These are phyloP conservation scores for Pentamera pediparva DNA, from an alignment of 53 echinoderm and acorn worm genomes.

Conservation along the genomic window DNA sequence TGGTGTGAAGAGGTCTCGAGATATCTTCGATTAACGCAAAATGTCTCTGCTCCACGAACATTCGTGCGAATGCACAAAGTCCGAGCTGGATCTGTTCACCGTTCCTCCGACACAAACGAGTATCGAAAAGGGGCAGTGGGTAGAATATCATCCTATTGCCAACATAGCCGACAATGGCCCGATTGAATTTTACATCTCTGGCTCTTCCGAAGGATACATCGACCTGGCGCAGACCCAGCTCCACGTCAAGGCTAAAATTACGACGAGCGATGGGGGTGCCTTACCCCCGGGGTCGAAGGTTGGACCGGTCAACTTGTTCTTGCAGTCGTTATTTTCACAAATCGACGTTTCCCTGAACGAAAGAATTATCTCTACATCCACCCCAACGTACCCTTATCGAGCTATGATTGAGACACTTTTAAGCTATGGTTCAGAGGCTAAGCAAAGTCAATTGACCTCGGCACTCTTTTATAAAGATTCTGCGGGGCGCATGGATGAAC, in stretches of 20 bases:
- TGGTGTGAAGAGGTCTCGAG: slow-evolving; percentile 20
- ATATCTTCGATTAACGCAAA: slow-evolving; percentile 41
- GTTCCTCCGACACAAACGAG: slow-evolving; percentile 65
- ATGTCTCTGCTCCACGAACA: slow-evolving; percentile 70
- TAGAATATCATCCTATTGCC: slow-evolving; percentile 55
- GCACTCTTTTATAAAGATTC: slow-evolving; percentile 57
- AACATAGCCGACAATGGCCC: slow-evolving; percentile 36
- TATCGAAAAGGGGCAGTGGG: slow-evolving; percentile 48
- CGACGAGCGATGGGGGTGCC: slow-evolving; percentile 34
- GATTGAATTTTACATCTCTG: slow-evolving; percentile 41
- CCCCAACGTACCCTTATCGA: slow-evolving; percentile 51
- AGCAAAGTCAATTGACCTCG: slow-evolving; percentile 36
- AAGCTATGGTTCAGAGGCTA: slow-evolving; percentile 46
- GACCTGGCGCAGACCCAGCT: slow-evolving; percentile 47
- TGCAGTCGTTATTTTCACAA: slow-evolving; percentile 56
- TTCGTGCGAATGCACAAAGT: slow-evolving; percentile 67
- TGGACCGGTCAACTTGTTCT: slow-evolving; percentile 51
- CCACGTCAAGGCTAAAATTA: slow-evolving; percentile 44
- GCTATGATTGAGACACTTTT: slow-evolving; percentile 52
- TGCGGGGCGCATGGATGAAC: slow-evolving; percentile 38
- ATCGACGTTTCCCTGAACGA: slow-evolving; percentile 59
- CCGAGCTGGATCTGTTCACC: slow-evolving; percentile 56
- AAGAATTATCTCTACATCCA: slow-evolving; percentile 43
- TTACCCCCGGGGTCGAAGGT: slow-evolving; percentile 30
- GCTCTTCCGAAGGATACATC: slow-evolving; percentile 35